Percentiles rank a stretch among this genome's conserved stretches.
These are phyloP conservation scores for Tetramorium parvispinum DNA, from an alignment of 1,140 invertebrate genomes.

Conservation along the genomic window DNA sequence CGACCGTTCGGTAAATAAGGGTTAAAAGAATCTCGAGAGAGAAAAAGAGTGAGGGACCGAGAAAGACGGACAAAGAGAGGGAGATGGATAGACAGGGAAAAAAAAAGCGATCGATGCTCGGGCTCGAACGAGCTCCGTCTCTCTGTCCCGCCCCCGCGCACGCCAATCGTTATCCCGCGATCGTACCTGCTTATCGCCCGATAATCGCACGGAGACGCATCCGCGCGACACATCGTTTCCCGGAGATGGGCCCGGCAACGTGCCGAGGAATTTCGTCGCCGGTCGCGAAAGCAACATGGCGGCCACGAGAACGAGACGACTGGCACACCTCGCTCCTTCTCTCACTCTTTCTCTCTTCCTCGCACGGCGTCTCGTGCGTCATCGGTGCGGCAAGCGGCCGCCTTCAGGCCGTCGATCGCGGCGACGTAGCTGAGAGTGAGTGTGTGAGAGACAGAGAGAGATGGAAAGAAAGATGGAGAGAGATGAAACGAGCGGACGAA, in stretches of 20 bases:
- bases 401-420: constrained; percentile 56
- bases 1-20: constrained; percentile 26
- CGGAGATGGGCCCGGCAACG: constrained; percentile 27
- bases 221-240: neutral
- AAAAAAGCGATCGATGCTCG: constrained; percentile 27
- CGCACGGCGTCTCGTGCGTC: constrained; percentile 72
- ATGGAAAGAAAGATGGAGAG: neutral
- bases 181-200: neutral
- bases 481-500: neutral
- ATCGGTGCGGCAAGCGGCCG: constrained; percentile 66
- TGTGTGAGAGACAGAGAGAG: neutral
- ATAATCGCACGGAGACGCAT: neutral
- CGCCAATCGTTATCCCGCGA: neutral
- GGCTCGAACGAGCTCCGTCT: neutral
- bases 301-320: constrained; percentile 53
- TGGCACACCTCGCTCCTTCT: constrained; percentile 64
- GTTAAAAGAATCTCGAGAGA: constrained; percentile 13
- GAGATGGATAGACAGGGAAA: neutral
- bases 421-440: neutral
- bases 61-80: constrained; percentile 7
- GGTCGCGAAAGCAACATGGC: constrained; percentile 80
- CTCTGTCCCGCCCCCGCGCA: neutral
- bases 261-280: constrained; percentile 71
- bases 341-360: constrained; percentile 51
- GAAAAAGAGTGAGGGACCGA: neutral